A percentile compares a stretch with the other conserved stretches of the same genome.
phyloP scores from a whole-genome alignment of 2,797 vertebrate genomes.

The Sitta carolinensis region DNA sequence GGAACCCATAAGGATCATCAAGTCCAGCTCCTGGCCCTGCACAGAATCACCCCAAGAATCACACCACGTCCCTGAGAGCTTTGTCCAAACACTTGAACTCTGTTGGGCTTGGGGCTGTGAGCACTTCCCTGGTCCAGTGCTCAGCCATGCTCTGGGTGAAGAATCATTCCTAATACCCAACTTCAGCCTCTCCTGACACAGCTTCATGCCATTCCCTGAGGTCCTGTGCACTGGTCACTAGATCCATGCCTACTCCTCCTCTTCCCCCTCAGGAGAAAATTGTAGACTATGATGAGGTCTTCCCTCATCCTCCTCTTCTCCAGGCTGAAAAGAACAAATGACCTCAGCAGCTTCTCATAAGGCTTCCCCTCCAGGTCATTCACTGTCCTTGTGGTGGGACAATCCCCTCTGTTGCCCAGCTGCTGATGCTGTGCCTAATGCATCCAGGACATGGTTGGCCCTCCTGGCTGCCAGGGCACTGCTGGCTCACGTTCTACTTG shows the following conservation, averaged over 20 bases:
- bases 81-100: not conserved
- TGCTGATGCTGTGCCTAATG: not conserved
- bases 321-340: not conserved
- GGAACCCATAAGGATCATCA: not conserved
- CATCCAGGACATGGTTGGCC: rapidly evolving
- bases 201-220: not conserved
- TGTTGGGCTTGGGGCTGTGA: not conserved
- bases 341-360: too few species aligned
- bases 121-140: not conserved
- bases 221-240: not conserved
- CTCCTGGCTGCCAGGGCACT: not conserved
- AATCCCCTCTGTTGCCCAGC: not conserved
- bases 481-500: not conserved
- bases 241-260: not conserved
- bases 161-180: not conserved
- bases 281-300: not conserved
- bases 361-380: not conserved
- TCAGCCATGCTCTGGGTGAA: not conserved
- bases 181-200: not conserved
- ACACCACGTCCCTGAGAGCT: not conserved
- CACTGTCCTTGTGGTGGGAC: rapidly evolving
- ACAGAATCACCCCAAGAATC: not conserved
- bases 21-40: not conserved
- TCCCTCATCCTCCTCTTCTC: not conserved
- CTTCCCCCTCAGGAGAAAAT: not conserved